Percentiles rank a stretch among this genome's conserved stretches.
phyloP scores from a whole-genome alignment of 2,113 vertebrate genomes.

The Craseonycteris thonglongyai region DNA sequence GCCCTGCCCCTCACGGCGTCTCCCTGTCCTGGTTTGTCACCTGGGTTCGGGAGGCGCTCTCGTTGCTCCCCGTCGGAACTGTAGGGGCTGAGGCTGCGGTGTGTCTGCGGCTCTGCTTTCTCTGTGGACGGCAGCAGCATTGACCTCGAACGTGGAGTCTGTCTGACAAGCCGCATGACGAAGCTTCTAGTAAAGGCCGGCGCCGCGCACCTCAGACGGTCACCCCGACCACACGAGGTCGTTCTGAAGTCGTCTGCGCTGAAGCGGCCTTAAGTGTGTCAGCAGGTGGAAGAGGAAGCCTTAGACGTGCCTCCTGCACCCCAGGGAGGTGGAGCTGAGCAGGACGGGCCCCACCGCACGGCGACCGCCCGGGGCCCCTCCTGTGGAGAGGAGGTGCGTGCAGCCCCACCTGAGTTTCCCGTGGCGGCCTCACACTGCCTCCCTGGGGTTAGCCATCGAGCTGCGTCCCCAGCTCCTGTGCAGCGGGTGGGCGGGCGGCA shows the following conservation, averaged over 20 bases:
- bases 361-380: not conserved
- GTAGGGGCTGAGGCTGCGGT: not conserved
- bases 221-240: not conserved
- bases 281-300: not conserved
- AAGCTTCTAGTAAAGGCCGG: not conserved
- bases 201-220: rapidly evolving
- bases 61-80: not conserved
- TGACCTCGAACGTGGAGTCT: not conserved
- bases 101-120: not conserved
- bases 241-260: not conserved
- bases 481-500: not conserved
- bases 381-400: too few relatives aligned
- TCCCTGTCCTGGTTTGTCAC: not conserved
- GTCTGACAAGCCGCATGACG: rapidly evolving
- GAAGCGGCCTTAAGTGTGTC: not conserved
- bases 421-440: rapidly evolving
- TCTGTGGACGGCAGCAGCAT: not conserved
- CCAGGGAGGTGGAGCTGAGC: not conserved
- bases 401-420: too few relatives aligned
- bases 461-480: not conserved
- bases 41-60: not conserved
- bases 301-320: not conserved
- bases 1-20: not conserved
- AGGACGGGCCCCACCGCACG: rapidly evolving
- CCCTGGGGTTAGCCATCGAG: not conserved